These are phyloP conservation scores for Coracopsis vasa DNA, from an alignment of 2,113 vertebrate genomes.

Conservation along the genomic window DNA sequence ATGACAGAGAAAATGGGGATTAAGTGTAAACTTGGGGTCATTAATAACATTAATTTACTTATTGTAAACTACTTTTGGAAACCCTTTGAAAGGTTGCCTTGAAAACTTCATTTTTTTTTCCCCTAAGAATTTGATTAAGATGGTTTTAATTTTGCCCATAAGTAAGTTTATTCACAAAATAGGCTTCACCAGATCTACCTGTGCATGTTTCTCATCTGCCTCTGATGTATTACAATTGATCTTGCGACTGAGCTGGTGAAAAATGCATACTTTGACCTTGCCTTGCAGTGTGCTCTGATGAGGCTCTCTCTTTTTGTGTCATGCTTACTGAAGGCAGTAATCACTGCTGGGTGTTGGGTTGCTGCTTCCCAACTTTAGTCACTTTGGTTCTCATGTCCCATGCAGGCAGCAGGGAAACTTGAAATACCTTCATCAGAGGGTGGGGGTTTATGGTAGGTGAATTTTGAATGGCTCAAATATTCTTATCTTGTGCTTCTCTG, in stretches of 20 bases:
- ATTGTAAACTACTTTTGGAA: background rate
- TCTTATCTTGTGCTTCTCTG: background rate
- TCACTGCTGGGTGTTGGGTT: too few species aligned
- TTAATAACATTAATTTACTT: background rate
- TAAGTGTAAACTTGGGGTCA: background rate
- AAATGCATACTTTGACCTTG: background rate
- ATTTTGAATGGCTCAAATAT: background rate
- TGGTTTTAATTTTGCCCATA: background rate
- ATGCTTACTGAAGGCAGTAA: too few species aligned
- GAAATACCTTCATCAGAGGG: background rate
- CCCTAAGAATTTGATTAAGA: background rate
- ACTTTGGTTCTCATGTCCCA: background rate
- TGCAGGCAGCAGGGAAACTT: background rate
- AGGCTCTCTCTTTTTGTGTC: fast-evolving
- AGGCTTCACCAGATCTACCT: background rate
- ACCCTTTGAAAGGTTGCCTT: background rate
- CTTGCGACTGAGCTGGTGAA: background rate
- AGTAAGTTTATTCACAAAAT: background rate
- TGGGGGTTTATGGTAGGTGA: background rate
- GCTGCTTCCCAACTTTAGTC: background rate
- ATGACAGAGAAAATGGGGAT: background rate
- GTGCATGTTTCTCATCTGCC: background rate
- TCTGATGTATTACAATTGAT: background rate
- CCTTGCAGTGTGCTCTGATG: background rate
- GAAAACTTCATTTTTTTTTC: background rate